Evolutionary conservation across 2,113 vertebrate species (phyloP).

Genomic region (Murina feae): DNA sequence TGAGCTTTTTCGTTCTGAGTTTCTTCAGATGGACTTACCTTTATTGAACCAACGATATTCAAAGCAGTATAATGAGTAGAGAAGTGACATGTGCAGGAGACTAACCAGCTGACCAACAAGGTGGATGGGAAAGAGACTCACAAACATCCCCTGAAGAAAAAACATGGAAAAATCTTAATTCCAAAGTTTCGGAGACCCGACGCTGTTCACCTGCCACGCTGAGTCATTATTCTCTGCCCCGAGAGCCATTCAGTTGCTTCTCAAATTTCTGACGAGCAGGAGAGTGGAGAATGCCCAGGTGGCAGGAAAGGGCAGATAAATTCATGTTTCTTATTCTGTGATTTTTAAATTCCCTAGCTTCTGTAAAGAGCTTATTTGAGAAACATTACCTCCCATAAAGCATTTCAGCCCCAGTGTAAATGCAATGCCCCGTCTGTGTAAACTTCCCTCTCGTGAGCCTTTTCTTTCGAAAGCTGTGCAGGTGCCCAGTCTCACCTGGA

Average conservation of each 20-base stretch:
- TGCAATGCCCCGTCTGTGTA: not conserved
- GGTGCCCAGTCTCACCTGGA: conserved; percentile 87
- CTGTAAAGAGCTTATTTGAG: conserved; percentile 10
- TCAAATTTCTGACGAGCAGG: not conserved
- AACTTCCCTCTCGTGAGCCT: not conserved
- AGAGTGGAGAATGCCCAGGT: not conserved
- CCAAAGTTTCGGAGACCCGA: not conserved
- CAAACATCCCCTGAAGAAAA: conserved; percentile 91
- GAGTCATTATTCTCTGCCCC: not conserved
- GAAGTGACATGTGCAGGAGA: conserved; percentile 97
- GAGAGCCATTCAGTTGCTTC: not conserved
- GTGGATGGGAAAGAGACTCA: conserved; percentile 97
- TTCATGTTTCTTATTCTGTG: not conserved
- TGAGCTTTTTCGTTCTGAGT: not conserved
- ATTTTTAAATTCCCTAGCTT: conserved; percentile 6
- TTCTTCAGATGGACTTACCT: conserved; percentile 79
- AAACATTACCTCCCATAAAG: conserved; percentile 1
- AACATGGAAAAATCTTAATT: not conserved
- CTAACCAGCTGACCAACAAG: conserved; percentile 93
- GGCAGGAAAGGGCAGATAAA: not conserved
- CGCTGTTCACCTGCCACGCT: too few species aligned
- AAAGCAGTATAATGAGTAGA: conserved; percentile 98
- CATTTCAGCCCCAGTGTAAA: not conserved
- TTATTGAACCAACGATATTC: conserved; percentile 99
- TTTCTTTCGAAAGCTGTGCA: not conserved